Conservation (phyloP, 2,888 invertebrate genomes). For the Agrenia bidenticulata region DNA sequence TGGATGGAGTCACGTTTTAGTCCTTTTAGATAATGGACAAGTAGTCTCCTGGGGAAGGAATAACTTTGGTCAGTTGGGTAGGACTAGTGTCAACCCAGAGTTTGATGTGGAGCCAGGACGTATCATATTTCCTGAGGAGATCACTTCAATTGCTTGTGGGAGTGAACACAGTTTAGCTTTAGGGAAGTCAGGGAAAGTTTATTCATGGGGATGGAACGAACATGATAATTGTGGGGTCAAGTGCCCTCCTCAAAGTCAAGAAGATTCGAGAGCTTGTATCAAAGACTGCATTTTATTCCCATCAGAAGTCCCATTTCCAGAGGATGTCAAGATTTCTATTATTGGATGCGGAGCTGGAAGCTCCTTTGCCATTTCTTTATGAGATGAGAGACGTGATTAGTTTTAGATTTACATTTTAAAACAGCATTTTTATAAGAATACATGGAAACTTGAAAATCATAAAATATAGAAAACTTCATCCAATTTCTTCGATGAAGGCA, state of each 20-base stretch:
- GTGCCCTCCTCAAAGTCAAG: not conserved
- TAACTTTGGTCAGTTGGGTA: conserved; percentile 75
- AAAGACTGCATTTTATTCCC: conserved; percentile 41
- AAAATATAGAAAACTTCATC: too few species aligned
- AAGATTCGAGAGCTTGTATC: conserved; percentile 36
- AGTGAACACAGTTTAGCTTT: conserved; percentile 78
- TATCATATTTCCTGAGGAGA: conserved; percentile 58
- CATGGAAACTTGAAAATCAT: too few species aligned
- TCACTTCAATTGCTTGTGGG: conserved; percentile 64
- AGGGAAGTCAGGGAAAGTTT: conserved; percentile 63
- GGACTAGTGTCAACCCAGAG: conserved; percentile 45
- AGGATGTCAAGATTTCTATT: conserved; percentile 39
- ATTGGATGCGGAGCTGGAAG: conserved; percentile 61
- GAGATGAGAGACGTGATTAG: not conserved
- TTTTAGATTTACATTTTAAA: not conserved
- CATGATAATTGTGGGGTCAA: conserved; percentile 75
- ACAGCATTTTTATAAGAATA: too few species aligned
- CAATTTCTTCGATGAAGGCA: too few species aligned
- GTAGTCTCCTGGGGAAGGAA: conserved; percentile 79
- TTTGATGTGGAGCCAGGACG: conserved; percentile 36
- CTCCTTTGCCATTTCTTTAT: conserved; percentile 58
- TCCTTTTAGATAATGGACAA: conserved; percentile 63
- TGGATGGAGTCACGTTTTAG: conserved; percentile 78
- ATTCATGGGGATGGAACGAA: conserved; percentile 89
- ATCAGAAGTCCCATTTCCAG: conserved; percentile 35